Conservation (phyloP, 1,140 invertebrate species). For the Eueides isabella region DNA sequence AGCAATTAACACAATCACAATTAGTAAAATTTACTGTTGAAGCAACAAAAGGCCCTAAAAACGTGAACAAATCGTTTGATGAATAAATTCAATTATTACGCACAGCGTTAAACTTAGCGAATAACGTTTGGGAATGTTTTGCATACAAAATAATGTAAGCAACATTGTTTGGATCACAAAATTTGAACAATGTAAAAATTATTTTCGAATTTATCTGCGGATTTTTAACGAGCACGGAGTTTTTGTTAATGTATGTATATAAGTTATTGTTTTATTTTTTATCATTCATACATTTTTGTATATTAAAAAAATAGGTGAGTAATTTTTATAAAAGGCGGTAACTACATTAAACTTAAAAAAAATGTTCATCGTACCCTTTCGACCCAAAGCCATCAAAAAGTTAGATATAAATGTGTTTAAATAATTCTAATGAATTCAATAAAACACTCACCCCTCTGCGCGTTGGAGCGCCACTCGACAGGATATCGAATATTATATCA, state of each 20-base stretch:
- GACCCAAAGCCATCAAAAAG: slow-evolving; percentile 16
- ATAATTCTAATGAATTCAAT: slow-evolving; percentile 30
- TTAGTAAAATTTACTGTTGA: slow-evolving; percentile 4
- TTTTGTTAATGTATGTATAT: slow-evolving; percentile 6
- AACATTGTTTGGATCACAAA: slow-evolving; percentile 22
- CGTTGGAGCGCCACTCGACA: slow-evolving; percentile 1
- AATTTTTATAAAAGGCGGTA: no score
- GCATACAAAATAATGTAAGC: slow-evolving; percentile 39
- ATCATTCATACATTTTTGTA: neutral
- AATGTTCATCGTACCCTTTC: slow-evolving; percentile 3
- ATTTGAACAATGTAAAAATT: slow-evolving; percentile 9
- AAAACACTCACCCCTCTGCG: slow-evolving; percentile 18
- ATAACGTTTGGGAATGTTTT: slow-evolving; percentile 36
- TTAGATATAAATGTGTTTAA: slow-evolving; percentile 17
- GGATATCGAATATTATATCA: slow-evolving; percentile 29
- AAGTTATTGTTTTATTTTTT: no score
- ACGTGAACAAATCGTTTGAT: slow-evolving; percentile 22
- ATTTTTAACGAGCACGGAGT: neutral
- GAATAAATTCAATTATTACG: slow-evolving; percentile 46
- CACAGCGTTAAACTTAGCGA: slow-evolving; percentile 40
- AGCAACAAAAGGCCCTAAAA: slow-evolving; percentile 16
- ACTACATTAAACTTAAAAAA: no score
- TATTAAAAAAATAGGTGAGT: no score
- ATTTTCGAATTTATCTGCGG: neutral
- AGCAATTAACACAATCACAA: slow-evolving; percentile 4